These are phyloP conservation scores for Stictocephala bisonia DNA, from an alignment of 2,888 invertebrate species.

Conservation along the genomic window DNA sequence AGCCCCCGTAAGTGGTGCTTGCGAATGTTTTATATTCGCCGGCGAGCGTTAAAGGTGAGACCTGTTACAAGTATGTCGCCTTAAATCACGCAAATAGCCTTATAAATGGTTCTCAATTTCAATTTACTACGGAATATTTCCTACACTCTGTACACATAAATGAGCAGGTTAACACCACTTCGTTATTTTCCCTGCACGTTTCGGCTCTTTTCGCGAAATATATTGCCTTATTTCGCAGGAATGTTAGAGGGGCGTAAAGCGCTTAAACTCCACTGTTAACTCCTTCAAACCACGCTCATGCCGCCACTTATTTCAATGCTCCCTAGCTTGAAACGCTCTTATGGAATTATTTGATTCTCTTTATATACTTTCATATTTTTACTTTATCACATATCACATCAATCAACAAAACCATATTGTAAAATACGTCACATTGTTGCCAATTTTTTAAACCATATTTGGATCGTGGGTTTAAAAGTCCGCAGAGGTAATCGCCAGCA, in stretches of 20 bases:
- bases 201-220: slow-evolving; percentile 22
- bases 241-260: background rate
- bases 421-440: too few species aligned
- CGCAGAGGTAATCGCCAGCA: too few species aligned
- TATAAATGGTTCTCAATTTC: slow-evolving; percentile 42
- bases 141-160: slow-evolving; percentile 42
- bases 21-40: slow-evolving; percentile 38
- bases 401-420: too few species aligned
- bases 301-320: too few species aligned
- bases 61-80: slow-evolving; percentile 39
- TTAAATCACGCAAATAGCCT: slow-evolving; percentile 29
- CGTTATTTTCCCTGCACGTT: slow-evolving; percentile 35
- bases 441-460: too few species aligned
- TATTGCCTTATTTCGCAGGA: slow-evolving; percentile 31
- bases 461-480: too few species aligned
- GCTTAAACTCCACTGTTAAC: too few species aligned
- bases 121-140: slow-evolving; percentile 39
- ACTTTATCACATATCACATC: too few species aligned
- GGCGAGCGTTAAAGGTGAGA: slow-evolving; percentile 35
- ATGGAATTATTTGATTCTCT: too few species aligned
- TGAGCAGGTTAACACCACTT: slow-evolving; percentile 30
- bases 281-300: too few species aligned
- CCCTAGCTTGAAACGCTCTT: too few species aligned
- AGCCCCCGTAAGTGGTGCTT: slow-evolving; percentile 40
- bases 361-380: too few species aligned